Evolutionary conservation across 2,888 invertebrate species (phyloP), one percentile per base, ranked within the genome.

Genomic region (Rhimphoctona megacephalus): DNA sequence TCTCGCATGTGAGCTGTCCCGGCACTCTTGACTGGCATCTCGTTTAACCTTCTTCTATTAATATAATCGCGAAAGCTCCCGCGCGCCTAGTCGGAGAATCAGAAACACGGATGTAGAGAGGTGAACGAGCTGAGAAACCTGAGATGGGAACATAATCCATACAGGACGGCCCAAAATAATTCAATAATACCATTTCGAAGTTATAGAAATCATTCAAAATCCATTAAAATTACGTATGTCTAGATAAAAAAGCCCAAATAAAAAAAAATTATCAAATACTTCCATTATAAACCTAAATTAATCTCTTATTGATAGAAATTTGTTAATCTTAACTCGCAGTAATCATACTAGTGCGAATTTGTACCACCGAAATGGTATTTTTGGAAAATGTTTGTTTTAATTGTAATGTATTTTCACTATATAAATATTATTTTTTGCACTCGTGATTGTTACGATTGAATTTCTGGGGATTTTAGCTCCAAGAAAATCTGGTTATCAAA

Each of bases 41-140:
- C 81, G 84, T 85, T 86, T 85, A 86, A 85, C 86, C 81, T 86
- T 86, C 85, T 85, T 85, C 86, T 86, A 86, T 86, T 86, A 86
- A 86, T 86, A 86, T 70, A 85, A 86, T 70, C 74, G 81, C 81
- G 46, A 74, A 82, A 43, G 81, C 49, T 81, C 54, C n/a, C 73
- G 66, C 69, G 6, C 43, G 69, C 70, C 39, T 43, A 67, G 73
- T 61, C 43, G 43, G 66, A 54, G 49, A 25, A 61, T 19, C 43
- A 74, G 81, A 30, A 76, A 76, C 76, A 57, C 81, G 81, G 81
- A 82, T 81, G 77, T 66, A n/a, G 46, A 52, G 74, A 74, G 81
- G 85, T 74, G 81, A 86, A 86, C 78, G 77, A 74, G 81, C 64
- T 72, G 64, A 19, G 69, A 74, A 67, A 80, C 69, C 49, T 33